phyloP scores from a whole-genome alignment of 2,113 vertebrate genomes.

The Hippocampus abdominalis region DNA sequence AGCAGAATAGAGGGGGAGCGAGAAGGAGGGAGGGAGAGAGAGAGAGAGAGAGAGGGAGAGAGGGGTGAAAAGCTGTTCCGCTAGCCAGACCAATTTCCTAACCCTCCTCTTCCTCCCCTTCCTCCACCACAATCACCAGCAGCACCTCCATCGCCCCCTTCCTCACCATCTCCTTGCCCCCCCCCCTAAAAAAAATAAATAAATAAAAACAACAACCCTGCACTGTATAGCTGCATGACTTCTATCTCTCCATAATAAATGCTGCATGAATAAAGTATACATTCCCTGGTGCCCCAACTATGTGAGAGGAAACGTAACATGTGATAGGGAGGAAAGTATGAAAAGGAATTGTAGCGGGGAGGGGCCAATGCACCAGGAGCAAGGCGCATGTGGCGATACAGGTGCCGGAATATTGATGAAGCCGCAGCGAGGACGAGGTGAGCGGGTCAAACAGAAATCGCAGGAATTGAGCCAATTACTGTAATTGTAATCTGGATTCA shows the following conservation, averaged over 20 bases:
- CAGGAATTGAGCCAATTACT: slow-evolving; percentile 70
- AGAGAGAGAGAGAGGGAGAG: slow-evolving; percentile 53
- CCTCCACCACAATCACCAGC: slow-evolving; percentile 53
- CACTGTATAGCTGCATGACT: slow-evolving; percentile 36
- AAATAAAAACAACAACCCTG: slow-evolving; percentile 12
- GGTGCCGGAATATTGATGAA: slow-evolving; percentile 72
- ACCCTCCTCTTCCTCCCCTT: slow-evolving; percentile 58
- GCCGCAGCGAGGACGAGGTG: slow-evolving; percentile 45
- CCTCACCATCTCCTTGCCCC: slow-evolving; percentile 45
- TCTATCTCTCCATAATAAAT: slow-evolving; percentile 58
- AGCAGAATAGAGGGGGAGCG: slow-evolving; percentile 69
- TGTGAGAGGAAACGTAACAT: slow-evolving; percentile 31
- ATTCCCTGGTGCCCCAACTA: slow-evolving; percentile 47
- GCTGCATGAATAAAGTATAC: slow-evolving; percentile 66
- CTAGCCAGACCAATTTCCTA: slow-evolving; percentile 81
- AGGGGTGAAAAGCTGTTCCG: slow-evolving; percentile 82
- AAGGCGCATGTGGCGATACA: slow-evolving; percentile 70
- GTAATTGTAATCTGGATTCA: slow-evolving; percentile 73
- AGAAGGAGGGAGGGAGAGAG: slow-evolving; percentile 52
- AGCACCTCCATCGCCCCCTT: slow-evolving; percentile 54
- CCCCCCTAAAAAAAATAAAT: slow-evolving; percentile 39
- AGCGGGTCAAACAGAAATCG: slow-evolving; percentile 68
- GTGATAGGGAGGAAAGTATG: slow-evolving; percentile 34
- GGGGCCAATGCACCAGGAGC: slow-evolving; percentile 32
- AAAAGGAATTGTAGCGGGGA: slow-evolving; percentile 2